A percentile compares a stretch with the other conserved stretches of the same genome.
Conservation (phyloP, 2,888 invertebrate genomes). For the Biston stratarius region DNA sequence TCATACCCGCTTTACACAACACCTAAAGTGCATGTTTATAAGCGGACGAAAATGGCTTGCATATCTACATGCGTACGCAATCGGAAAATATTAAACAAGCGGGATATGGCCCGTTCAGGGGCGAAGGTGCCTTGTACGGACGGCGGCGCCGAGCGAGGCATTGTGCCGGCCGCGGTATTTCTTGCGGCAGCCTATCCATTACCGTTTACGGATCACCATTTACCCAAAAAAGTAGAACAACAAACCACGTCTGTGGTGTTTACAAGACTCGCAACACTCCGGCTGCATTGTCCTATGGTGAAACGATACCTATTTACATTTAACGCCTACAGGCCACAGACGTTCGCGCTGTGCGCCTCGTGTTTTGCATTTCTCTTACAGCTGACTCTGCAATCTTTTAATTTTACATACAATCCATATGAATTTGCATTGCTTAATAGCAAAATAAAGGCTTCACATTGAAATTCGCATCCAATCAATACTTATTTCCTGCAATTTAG, state of each 20-base stretch:
- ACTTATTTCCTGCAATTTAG: constrained; percentile 54
- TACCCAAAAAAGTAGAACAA: constrained; percentile 85
- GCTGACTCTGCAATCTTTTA: constrained; percentile 44
- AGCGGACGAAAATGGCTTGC: constrained; percentile 61
- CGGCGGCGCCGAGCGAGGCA: constrained; percentile 67
- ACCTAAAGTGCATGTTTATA: constrained; percentile 61
- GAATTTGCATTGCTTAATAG: constrained; percentile 29
- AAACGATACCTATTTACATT: constrained; percentile 81
- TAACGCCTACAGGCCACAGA: constrained; percentile 66
- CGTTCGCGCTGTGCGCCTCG: constrained; percentile 45
- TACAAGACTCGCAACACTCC: constrained; percentile 81
- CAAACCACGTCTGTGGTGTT: constrained; percentile 79
- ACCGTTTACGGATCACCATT: constrained; percentile 80
- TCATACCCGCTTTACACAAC: constrained; percentile 53
- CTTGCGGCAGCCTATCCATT: constrained; percentile 77
- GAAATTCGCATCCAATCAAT: constrained; percentile 41
- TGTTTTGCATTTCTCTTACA: constrained; percentile 67
- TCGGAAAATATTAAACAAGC: constrained; percentile 66
- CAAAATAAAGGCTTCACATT: background rate
- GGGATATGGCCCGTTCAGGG: constrained; percentile 70
- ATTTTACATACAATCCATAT: constrained; percentile 46
- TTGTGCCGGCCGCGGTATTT: constrained; percentile 78
- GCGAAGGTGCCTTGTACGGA: constrained; percentile 74
- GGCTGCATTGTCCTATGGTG: constrained; percentile 79
- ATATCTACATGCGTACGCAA: constrained; percentile 47